Evolutionary conservation across 2,113 vertebrate genomes (phyloP).

Genomic region (Lamprologus ornatipinnis): DNA sequence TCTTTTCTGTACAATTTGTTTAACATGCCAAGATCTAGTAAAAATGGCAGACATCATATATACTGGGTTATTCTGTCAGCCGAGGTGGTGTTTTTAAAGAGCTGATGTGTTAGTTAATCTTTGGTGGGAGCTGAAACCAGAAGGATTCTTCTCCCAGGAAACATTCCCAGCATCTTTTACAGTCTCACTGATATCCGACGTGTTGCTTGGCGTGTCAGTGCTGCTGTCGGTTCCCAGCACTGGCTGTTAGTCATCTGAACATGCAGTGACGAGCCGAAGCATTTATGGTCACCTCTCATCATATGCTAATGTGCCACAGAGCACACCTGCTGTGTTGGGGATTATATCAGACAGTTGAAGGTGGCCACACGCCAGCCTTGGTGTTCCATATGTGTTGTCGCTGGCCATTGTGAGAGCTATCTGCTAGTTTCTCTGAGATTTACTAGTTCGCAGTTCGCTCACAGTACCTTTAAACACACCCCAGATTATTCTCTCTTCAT

Average conservation of each 20-base stretch:
- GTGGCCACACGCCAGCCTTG: neutral
- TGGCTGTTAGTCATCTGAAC: neutral
- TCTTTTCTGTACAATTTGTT: neutral
- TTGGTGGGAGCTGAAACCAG: neutral
- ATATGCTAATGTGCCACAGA: neutral
- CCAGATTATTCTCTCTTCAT: neutral
- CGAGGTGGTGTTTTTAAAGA: neutral
- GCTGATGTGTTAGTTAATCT: neutral
- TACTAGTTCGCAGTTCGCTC: neutral
- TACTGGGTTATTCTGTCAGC: neutral
- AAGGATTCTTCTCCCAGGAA: neutral
- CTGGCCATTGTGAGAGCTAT: neutral
- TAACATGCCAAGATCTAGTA: neutral
- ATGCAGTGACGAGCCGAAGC: neutral
- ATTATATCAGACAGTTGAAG: neutral
- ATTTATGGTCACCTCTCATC: neutral
- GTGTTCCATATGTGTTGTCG: neutral
- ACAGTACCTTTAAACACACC: neutral
- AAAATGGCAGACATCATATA: neutral
- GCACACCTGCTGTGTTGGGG: neutral
- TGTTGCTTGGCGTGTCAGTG: neutral
- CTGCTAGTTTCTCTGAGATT: rapidly evolving
- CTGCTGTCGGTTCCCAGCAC: neutral
- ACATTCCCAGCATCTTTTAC: neutral
- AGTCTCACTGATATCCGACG: neutral